phyloP scores from a whole-genome alignment of 2,888 invertebrate genomes.

The Papilio elwesi region DNA sequence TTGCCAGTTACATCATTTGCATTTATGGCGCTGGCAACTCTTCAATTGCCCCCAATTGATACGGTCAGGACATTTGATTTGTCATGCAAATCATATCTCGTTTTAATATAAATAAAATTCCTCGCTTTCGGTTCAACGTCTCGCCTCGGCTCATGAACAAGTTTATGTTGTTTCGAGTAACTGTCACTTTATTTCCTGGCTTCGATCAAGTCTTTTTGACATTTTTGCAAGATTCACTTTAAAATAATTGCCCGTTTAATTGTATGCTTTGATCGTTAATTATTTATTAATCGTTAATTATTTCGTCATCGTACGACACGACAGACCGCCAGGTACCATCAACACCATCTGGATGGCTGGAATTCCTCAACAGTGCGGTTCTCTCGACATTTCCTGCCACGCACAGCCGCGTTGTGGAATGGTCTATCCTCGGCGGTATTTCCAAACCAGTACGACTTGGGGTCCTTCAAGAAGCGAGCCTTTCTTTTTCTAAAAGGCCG shows the following conservation, averaged over 20 bases:
- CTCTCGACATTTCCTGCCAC: no score
- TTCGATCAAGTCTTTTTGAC: slow-evolving; percentile 15
- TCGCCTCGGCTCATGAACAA: slow-evolving; percentile 15
- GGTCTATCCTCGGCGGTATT: no score
- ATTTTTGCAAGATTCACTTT: slow-evolving; percentile 7
- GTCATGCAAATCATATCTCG: slow-evolving; percentile 38
- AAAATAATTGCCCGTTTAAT: slow-evolving; percentile 10
- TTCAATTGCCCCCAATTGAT: slow-evolving; percentile 38
- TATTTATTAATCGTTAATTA: no score
- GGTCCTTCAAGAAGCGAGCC: no score
- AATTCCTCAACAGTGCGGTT: no score
- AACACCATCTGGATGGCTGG: no score
- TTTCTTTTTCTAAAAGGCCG: no score
- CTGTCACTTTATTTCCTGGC: slow-evolving; percentile 23
- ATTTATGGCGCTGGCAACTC: slow-evolving; percentile 14
- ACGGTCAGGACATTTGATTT: slow-evolving; percentile 31
- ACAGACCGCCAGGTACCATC: no score
- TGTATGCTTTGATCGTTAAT: slow-evolving; percentile 7
- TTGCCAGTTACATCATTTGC: slow-evolving; percentile 31
- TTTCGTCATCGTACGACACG: no score
- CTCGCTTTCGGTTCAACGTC: slow-evolving; percentile 17
- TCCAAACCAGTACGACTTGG: no score
- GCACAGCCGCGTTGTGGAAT: no score
- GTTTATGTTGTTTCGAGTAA: slow-evolving; percentile 1
- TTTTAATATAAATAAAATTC: slow-evolving; percentile 24